Evolutionary conservation across 2,113 vertebrate genomes (phyloP).

Genomic region (Tautogolabrus adspersus): DNA sequence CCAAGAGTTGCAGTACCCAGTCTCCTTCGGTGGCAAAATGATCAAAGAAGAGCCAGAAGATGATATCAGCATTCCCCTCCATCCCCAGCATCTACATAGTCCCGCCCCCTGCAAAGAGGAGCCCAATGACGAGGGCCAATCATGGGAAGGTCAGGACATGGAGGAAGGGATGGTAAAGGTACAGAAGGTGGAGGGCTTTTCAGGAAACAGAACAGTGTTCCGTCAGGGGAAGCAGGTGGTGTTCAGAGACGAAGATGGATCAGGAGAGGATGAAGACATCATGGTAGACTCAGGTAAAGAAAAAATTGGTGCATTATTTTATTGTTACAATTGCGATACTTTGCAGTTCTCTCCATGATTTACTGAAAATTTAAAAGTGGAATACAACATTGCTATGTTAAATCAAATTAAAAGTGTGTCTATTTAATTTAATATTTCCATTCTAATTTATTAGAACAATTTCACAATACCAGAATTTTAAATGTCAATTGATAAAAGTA

Average conservation of each 20-base stretch:
- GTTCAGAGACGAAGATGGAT: constrained; percentile 95
- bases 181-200: constrained; percentile 78
- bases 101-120: constrained; percentile 75
- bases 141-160: constrained; percentile 75
- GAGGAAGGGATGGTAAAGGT: constrained; percentile 73
- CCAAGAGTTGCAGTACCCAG: constrained; percentile 45
- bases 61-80: constrained; percentile 80
- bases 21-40: constrained; percentile 72
- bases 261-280: constrained; percentile 95
- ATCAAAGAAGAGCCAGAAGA: constrained; percentile 90
- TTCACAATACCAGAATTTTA: too few relatives aligned
- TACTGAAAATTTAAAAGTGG: too few relatives aligned
- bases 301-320: neutral
- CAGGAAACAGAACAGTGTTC: constrained; percentile 92
- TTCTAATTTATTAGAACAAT: too few relatives aligned
- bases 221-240: constrained; percentile 98
- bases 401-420: too few relatives aligned
- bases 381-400: too few relatives aligned
- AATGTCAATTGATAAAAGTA: too few relatives aligned
- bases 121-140: constrained; percentile 59
- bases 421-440: too few relatives aligned
- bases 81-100: constrained; percentile 47
- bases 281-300: constrained; percentile 96
- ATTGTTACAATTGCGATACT: neutral
- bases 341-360: too few relatives aligned